Percentiles rank a stretch among this genome's conserved stretches.
Conservation (phyloP, 2,888 invertebrate genomes). For the Calameuta filiformis region DNA sequence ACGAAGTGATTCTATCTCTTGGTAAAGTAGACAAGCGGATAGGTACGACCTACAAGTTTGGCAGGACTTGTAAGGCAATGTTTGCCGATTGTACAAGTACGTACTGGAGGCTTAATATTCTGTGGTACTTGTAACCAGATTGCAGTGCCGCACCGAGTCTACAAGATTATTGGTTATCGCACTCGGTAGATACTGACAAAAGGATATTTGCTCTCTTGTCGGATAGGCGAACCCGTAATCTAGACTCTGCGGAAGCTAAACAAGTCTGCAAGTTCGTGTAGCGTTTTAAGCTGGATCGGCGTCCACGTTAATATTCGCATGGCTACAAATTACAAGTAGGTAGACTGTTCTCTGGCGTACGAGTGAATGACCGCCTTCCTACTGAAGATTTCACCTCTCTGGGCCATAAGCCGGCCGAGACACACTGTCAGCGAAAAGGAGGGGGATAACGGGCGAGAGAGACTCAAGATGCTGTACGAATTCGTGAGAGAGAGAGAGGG, state of each 20-base stretch:
- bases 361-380: constrained; percentile 14
- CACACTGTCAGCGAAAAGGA: not conserved
- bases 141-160: not conserved
- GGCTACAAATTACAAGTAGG: not conserved
- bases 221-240: not conserved
- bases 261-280: not conserved
- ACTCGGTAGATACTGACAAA: no score
- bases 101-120: not conserved
- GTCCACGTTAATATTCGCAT: not conserved
- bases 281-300: not conserved
- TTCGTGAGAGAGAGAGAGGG: no score
- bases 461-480: not conserved
- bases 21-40: no score
- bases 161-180: not conserved
- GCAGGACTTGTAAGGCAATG: not conserved
- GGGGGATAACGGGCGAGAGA: not conserved
- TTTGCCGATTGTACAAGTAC: not conserved
- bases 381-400: constrained; percentile 20
- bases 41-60: not conserved
- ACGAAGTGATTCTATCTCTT: no score
- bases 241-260: not conserved
- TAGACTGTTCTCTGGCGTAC: not conserved
- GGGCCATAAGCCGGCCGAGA: constrained; percentile 19
- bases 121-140: not conserved
- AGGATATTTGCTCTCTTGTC: not conserved